Evolutionary conservation across 2,797 vertebrate genomes (phyloP), one percentile per base, ranked within the genome.

Genomic region (Rhinatrema bivittatum): DNA sequence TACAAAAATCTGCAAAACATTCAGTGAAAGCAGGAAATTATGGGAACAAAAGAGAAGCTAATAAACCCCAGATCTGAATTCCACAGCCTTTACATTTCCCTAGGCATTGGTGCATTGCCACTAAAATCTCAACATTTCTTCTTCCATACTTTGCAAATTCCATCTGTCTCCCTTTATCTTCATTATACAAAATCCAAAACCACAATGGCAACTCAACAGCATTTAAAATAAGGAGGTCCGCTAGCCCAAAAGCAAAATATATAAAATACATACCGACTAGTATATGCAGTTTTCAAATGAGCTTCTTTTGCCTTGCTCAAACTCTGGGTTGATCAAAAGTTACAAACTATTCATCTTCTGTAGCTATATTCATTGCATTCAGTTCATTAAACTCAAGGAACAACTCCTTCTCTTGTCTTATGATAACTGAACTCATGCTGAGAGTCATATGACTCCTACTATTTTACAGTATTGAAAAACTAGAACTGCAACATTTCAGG

Each of bases 361-460:
- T 1, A 22, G 7, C 2, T 16, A 6, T n/a, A n/a, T 10, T 6
- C 4, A 16, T n/a, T 5, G 20, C 52, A 27, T 10, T 36, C 2
- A 23, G 17, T 10, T 12, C 18, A 10, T 26, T 4, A 34, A 5
- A 3, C 36, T 29, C 19, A 31, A 7, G 14, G 5, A 18, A 3
- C 5, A 16, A 7, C 7, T 4, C n/a, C 20, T 40, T 13, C 5
- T 7, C 16, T 29, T n/a, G 28, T 15, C 39, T 1, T 3, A 46
- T 36, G 44, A 47, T 28, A 15, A 50, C 5, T 1, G 1, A 52
- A 50, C 46, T 59, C 54, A 16, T 47, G 54, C 19, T 47, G 25
- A 34, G 14, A 43, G 18, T 69, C 60, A 63, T 30, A 54, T 45
- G 60, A 63, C 19, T 28, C 9, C 19, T 42, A 3, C 19, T 13